Percentiles rank a stretch among this genome's conserved stretches.
Evolutionary conservation across 1,140 invertebrate species (phyloP).

Genomic region (Tetraneura akinire): DNA sequence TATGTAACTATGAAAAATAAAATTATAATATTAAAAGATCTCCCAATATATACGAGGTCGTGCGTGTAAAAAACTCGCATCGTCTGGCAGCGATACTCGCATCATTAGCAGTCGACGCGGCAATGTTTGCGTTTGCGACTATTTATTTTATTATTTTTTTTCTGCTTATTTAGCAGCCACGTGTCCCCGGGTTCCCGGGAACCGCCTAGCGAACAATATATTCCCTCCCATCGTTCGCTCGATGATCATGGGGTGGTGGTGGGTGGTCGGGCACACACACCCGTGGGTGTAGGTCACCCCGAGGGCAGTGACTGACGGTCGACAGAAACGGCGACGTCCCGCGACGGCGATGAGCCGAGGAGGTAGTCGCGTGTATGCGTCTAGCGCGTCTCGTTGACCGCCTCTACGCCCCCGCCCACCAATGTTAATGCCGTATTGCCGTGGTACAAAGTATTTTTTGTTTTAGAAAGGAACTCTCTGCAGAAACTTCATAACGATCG

Average conservation of each 20-base stretch:
- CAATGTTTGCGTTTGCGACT: too few relatives aligned
- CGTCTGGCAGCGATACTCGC: too few relatives aligned
- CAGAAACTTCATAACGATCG: neutral
- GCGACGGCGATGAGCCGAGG: neutral
- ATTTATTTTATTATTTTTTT: too few relatives aligned
- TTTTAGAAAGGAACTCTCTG: slow-evolving; percentile 28
- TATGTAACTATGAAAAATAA: too few relatives aligned
- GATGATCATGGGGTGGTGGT: neutral
- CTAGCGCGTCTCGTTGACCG: slow-evolving; percentile 32
- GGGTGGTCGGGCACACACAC: slow-evolving; percentile 37
- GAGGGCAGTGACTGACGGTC: neutral
- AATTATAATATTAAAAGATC: too few relatives aligned
- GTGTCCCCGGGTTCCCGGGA: slow-evolving; percentile 11
- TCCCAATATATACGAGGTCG: too few relatives aligned
- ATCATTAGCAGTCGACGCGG: too few relatives aligned
- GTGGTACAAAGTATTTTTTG: too few relatives aligned
- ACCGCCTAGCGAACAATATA: slow-evolving; percentile 36
- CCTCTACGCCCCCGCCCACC: slow-evolving; percentile 47
- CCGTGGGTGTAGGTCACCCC: slow-evolving; percentile 50
- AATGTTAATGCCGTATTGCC: neutral
- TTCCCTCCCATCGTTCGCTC: slow-evolving; percentile 42
- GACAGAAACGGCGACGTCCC: neutral
- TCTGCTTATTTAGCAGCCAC: neutral
- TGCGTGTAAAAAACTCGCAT: too few relatives aligned
- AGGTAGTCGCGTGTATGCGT: neutral